Percentiles rank a stretch among this genome's conserved stretches.
Evolutionary conservation across 1,140 invertebrate genomes (phyloP).

Genomic region (Trachymyrmex septentrionalis): DNA sequence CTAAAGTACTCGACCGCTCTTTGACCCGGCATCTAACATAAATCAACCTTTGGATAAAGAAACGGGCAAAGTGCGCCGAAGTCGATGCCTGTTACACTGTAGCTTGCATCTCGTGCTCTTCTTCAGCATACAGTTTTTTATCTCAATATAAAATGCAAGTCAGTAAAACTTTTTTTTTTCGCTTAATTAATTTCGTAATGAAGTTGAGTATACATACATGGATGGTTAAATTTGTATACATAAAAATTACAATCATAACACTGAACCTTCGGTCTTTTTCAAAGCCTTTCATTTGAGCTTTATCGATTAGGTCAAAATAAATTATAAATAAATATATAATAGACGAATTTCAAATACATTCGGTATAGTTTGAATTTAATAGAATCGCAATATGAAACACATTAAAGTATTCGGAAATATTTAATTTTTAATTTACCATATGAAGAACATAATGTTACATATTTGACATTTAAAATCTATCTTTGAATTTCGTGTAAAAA

Average conservation of each 20-base stretch:
- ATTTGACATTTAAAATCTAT: constrained; percentile 7
- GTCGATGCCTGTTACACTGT: constrained; percentile 4
- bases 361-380: neutral
- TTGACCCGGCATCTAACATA: constrained; percentile 47
- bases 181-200: neutral
- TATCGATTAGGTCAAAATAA: neutral
- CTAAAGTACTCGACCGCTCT: constrained; percentile 50
- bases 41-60: constrained; percentile 52
- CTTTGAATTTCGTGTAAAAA: neutral
- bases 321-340: neutral
- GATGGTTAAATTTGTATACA: neutral
- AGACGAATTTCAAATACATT: constrained; percentile 12
- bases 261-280: neutral
- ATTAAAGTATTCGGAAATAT: constrained; percentile 1
- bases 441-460: neutral
- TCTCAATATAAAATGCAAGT: neutral
- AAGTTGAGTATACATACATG: neutral
- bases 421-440: constrained; percentile 20
- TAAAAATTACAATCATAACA: too few species aligned
- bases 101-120: too few species aligned
- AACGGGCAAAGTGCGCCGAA: neutral
- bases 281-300: neutral
- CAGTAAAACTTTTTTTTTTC: neutral
- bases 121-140: constrained; percentile 6
- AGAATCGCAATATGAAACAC: neutral